Evolutionary conservation across 2,797 vertebrate genomes (phyloP), one percentile per base, ranked within the genome.

Genomic region (Halcyon chelicuti): DNA sequence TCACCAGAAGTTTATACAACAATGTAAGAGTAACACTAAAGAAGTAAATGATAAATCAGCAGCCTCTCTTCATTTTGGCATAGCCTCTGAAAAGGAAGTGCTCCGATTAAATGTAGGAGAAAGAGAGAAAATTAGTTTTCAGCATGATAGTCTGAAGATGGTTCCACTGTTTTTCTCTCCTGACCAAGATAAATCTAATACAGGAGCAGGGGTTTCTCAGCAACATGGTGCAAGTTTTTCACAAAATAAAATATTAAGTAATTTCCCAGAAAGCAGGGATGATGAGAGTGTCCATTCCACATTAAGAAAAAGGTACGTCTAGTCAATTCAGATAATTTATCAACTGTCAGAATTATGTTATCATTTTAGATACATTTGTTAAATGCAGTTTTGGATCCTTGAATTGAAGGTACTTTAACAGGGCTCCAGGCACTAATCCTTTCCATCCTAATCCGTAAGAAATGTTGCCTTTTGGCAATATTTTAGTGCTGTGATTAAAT

Each of bases 231-330:
- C 83, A 84, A 97, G 23, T 82, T 73, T 92, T 92, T 82, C 73
- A 17, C 74, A 83, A 92, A 88, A 93, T n/a, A 80, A 86, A 91
- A 42, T 78, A 60, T 62, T 96, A 88, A 73, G 78, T 94, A 87
- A 76, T 65, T 93, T 95, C 90, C 39, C 40, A 89, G 95, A 95
- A 90, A 79, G 67, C 62, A 74, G 90, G 67, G 83, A 95, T 93
- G 95, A 96, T 96, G 95, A 94, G 58, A 96, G 90, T 47, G 51
- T 37, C 60, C 94, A 86, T 39, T 94, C 97, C 92, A 35, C 93
- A 29, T 96, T 98, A 66, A 94, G 71, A 35, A 98, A 96, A 97
- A 98, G 98, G 98, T 98, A 97, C 0, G 22, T 85, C 40, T 44
- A 31, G 29, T 76, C 42, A 94, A 40, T 46, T 92, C 66, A 70